A percentile compares a stretch with the other conserved stretches of the same genome.
Evolutionary conservation across 2,888 invertebrate species (phyloP).

Genomic region (Steinernema hermaphroditum): DNA sequence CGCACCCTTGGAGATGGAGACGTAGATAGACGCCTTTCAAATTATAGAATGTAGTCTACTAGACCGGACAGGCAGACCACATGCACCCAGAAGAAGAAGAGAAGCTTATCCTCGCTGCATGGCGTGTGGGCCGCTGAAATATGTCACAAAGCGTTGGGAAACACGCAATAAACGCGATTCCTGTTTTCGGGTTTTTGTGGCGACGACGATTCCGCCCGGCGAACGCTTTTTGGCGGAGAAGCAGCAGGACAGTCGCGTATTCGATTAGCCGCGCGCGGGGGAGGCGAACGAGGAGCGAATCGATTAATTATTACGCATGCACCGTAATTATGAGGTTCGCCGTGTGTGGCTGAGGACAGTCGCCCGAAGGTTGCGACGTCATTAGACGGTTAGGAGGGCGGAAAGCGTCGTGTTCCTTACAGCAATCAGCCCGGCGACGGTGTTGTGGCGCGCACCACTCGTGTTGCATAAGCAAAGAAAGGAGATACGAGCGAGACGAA

Average conservation of each 20-base stretch:
- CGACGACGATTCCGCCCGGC: constrained; percentile 12
- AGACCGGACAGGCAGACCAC: no score
- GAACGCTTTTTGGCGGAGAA: constrained; percentile 7
- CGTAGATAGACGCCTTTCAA: no score
- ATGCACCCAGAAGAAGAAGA: no score
- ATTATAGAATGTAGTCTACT: no score
- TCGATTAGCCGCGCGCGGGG: constrained; percentile 19
- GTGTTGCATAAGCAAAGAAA: constrained; percentile 13
- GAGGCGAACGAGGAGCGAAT: neutral
- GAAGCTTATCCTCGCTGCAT: neutral
- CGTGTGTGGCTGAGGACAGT: constrained; percentile 4
- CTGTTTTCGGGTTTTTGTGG: constrained; percentile 23
- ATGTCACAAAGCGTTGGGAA: constrained; percentile 19
- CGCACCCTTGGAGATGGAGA: no score
- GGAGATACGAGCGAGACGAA: neutral
- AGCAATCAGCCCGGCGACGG: constrained; percentile 5
- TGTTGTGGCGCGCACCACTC: neutral
- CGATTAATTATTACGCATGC: constrained; percentile 19
- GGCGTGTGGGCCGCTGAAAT: neutral
- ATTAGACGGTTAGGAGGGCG: constrained; percentile 1
- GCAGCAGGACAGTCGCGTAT: neutral
- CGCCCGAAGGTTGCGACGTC: neutral
- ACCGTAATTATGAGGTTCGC: constrained; percentile 23
- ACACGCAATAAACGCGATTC: constrained; percentile 22
- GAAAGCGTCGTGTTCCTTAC: constrained; percentile 9